Evolutionary conservation across 2,797 vertebrate species (phyloP), one percentile per base, ranked within the genome.

Genomic region (Poliocrania exsul): DNA sequence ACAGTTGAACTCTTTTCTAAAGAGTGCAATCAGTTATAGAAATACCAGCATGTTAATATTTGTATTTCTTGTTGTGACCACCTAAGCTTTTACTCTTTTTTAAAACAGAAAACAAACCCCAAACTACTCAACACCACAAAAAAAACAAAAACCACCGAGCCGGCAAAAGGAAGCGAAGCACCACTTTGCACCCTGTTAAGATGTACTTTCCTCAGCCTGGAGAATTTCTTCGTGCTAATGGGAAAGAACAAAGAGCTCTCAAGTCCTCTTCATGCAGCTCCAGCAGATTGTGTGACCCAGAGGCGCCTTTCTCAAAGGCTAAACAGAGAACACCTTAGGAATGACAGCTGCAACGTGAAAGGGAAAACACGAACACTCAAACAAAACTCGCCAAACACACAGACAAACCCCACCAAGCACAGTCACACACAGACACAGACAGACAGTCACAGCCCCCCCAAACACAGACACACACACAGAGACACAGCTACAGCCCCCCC

Each of bases 141-240:
- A 42, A 16, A 42, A 42, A 7, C 6, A 38, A 38, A 38, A 38
- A 13, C 38, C 40, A 11, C 40, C 40, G 16, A 42, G 40, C 40
- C 7, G 16, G 40, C 40, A 29, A 51, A 78, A 53, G 17, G 6
- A 53, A 57, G 10, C 0, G 3, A 16, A 24, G 7, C 18, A 51
- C 18, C 19, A 35, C 28, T 53, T 25, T 12, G 9, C 50, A 23
- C 28, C 4, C 18, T 29, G 2, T 19, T 58, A 29, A 72, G n/a
- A 49, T 2, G 10, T 6, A 15, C 3, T 70, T 16, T 57, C 33
- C 19, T 19, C 25, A 62, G 15, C 10, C 31, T n/a, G 4, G 5
- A n/a, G 13, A 46, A 31, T 16, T 40, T 61, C 4, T 11, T 77
- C 18, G 5, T 16, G 14, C 8, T 5, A 12, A 10, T 0, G 4